Evolutionary conservation across 2,113 vertebrate species (phyloP).

Genomic region (rat (Rattus norvegicus)): DNA sequence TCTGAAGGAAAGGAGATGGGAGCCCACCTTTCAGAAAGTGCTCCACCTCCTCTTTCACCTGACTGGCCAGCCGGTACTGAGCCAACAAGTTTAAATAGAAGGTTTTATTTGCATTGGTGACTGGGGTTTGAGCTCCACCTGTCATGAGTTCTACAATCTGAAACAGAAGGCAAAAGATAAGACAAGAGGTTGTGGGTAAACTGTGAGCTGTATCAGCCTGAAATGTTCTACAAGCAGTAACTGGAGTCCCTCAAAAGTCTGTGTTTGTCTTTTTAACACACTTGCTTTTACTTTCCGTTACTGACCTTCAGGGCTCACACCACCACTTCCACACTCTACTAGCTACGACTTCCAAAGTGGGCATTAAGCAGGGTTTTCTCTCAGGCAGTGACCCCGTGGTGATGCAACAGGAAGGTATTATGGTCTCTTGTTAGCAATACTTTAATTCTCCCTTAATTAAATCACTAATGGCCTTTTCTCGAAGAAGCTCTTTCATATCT

Average conservation of each 20-base stretch:
- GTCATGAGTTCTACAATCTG: slow-evolving; percentile 96
- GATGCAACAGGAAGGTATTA: neutral
- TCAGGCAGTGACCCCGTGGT: neutral
- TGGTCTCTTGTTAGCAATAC: neutral
- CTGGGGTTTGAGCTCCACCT: slow-evolving; percentile 95
- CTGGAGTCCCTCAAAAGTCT: neutral
- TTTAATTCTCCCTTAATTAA: slow-evolving; percentile 48
- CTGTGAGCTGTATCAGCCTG: neutral
- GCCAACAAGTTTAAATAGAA: slow-evolving; percentile 98
- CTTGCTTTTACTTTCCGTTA: neutral
- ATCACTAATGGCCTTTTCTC: slow-evolving; percentile 15
- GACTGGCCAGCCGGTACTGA: slow-evolving; percentile 95
- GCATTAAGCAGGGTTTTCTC: neutral
- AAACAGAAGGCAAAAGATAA: slow-evolving; percentile 65
- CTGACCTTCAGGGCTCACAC: neutral
- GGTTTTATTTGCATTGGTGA: slow-evolving; percentile 98
- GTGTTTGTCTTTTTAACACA: neutral
- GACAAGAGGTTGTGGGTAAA: neutral
- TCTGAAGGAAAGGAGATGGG: neutral
- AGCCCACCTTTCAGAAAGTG: slow-evolving; percentile 97
- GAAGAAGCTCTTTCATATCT: slow-evolving; percentile 26
- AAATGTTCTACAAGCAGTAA: neutral
- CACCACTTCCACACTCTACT: neutral
- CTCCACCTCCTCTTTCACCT: slow-evolving; percentile 98
- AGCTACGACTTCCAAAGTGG: neutral